A percentile compares a stretch with the other conserved stretches of the same genome.
Conservation (phyloP, 1,140 invertebrate species). For the Drosophila lacertosa region DNA sequence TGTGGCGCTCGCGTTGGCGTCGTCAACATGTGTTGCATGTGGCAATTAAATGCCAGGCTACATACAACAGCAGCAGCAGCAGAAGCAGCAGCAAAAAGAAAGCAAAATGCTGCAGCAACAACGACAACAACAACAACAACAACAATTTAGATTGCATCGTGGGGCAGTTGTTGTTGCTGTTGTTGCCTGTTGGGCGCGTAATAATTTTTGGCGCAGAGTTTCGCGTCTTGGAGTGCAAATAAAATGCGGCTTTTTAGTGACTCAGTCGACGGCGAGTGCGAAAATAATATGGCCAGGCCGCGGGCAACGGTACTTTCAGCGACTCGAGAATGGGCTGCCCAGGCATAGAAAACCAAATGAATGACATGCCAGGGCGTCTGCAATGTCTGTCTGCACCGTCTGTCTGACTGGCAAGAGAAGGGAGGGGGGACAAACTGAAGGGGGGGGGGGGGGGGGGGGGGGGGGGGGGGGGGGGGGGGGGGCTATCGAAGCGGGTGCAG, state of each 20-base stretch:
- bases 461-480: no score
- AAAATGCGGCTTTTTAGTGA: slow-evolving; percentile 76
- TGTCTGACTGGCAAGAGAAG: background rate
- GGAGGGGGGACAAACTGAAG: no score
- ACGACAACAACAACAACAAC: slow-evolving; percentile 11
- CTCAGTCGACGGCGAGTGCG: slow-evolving; percentile 65
- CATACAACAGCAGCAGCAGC: slow-evolving; percentile 31
- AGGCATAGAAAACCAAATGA: slow-evolving; percentile 61
- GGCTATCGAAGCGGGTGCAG: no score
- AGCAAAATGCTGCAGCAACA: slow-evolving; percentile 45
- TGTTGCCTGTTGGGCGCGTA: slow-evolving; percentile 46
- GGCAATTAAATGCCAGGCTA: slow-evolving; percentile 68
- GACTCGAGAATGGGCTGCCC: background rate
- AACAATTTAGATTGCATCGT: slow-evolving; percentile 40
- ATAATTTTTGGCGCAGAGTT: slow-evolving; percentile 65
- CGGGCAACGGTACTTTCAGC: slow-evolving; percentile 42
- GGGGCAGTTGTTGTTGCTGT: slow-evolving; percentile 8
- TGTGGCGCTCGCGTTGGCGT: slow-evolving; percentile 55
- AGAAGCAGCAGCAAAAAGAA: slow-evolving; percentile 36
- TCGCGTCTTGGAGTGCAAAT: slow-evolving; percentile 71
- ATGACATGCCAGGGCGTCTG: slow-evolving; percentile 59
- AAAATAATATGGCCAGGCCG: slow-evolving; percentile 64
- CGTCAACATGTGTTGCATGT: slow-evolving; percentile 56
- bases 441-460: no score
- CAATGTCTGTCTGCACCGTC: slow-evolving; percentile 39